Evolutionary conservation across 2,797 vertebrate genomes (phyloP), one percentile per base, ranked within the genome.

Genomic region (Geotria australis): DNA sequence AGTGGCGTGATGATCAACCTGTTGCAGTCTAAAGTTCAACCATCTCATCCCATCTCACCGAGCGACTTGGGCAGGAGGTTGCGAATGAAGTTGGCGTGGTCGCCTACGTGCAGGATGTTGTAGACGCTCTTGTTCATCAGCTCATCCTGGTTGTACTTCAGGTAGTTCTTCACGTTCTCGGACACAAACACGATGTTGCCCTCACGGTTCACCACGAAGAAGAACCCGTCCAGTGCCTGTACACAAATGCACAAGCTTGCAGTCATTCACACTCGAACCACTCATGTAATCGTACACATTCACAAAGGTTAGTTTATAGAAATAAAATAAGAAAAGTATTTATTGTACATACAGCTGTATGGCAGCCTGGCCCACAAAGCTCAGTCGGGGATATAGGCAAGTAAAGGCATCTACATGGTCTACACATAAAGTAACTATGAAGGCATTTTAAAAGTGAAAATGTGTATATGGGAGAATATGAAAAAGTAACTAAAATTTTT

Each of bases 121-220:
- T 94, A 94, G 62, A 91, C 81, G 2, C 86, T 94, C 15, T 81
- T 85, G 64, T 80, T 80, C 80, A 91, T 88, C 61, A 94, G 76
- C 73, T 91, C 86, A 65, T 85, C 81, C 66, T 91, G 85, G 63
- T 74, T 70, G 63, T 94, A 94, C 48, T 84, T 83, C 62, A 94
- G 77, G 71, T 88, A 94, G 68, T 77, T 68, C 46, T 75, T 85
- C 68, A 94, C 85, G 13, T 91, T 94, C 70, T 88, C 83, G 0
- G 86, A 94, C 38, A 91, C 79, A 6, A 89, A 94, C 61, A 94
- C 79, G 8, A 91, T 80, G 65, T 82, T 79, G 46, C 86, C 86
- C 69, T 94, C 85, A 1, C 82, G 77, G 68, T 94, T 89, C 61
- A 83, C 83, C n/a, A 86, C 85, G 2, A 91, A 94, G 75, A 94